phyloP scores from a whole-genome alignment of 2,888 invertebrate species.

The Crossocerus cetratus region DNA sequence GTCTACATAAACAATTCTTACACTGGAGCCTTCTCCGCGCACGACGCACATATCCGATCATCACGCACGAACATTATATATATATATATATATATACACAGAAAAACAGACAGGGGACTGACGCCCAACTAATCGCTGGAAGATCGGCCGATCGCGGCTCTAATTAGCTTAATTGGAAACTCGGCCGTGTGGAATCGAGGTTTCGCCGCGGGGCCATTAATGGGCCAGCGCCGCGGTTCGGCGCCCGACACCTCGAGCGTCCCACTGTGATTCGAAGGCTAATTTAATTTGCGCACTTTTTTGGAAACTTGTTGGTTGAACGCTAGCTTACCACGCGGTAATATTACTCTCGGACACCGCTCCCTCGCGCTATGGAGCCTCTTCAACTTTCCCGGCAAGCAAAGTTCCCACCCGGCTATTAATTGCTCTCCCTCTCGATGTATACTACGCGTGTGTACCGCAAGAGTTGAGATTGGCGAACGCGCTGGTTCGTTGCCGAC shows the following conservation, averaged over 20 bases:
- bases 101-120: not conserved
- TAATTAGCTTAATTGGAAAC: slow-evolving; percentile 29
- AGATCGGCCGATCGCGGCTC: not conserved
- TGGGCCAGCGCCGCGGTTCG: not conserved
- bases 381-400: not conserved
- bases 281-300: slow-evolving; percentile 27
- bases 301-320: not conserved
- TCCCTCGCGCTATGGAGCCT: not conserved
- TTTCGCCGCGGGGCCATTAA: not conserved
- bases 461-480: no score
- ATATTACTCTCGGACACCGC: not conserved
- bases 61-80: no score
- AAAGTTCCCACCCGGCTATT: no score
- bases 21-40: not conserved
- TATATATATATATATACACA: no score
- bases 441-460: no score
- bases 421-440: no score
- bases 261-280: slow-evolving; percentile 18
- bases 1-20: no score
- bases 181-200: not conserved
- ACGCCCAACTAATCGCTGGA: slow-evolving; percentile 8
- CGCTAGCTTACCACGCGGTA: not conserved
- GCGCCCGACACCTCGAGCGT: not conserved
- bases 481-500: no score
- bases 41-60: no score